Evolutionary conservation across 2,888 invertebrate species (phyloP), one percentile per base, ranked within the genome.

Genomic region (Germaria angustata): DNA sequence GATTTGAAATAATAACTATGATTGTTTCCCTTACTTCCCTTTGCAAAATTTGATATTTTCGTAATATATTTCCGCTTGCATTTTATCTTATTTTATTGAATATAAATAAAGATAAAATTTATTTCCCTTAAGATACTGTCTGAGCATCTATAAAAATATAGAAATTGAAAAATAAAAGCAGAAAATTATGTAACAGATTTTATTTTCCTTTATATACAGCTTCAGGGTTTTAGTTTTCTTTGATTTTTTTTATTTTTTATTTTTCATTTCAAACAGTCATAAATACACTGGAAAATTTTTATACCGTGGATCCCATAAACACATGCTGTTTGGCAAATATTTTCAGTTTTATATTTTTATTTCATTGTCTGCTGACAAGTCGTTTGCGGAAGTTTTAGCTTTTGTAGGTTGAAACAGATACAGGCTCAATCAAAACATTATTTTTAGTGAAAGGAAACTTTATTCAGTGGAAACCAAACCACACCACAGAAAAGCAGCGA

Each of bases 371-470:
- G 51, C 61, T 63, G 63, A 55, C 69, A 77, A 61, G 55, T 55
- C n/a, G 59, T 81, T 77, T 77, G 81, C 72, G 81, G 81, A 81
- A 81, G 77, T 77, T 59, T 77, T 57, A 41, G 13, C 22, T 65
- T 72, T 65, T 59, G 72, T 78, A 68, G 65, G 71, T 77, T 66
- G 68, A 17, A 22, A 28, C 41, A 17, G 34, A 66, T 22, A 34
- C 65, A 20, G 9, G 34, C 24, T 17, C 2, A 28, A 7, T 32
- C n/a, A n/a, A n/a, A n/a, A n/a, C n/a, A n/a, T n/a, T n/a, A 20
- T 51, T 36, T 61, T 41, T 61, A 68, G 77, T 78, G 78, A 81
- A 81, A 81, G 81, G 72, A 78, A 68, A 66, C 77, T 73, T 77
- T 61, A 6, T 13, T 32, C 1, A 59, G 44, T 51, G 46, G 46